Evolutionary conservation across 2,113 vertebrate genomes (phyloP), one percentile per base, ranked within the genome.

Genomic region (Aspidoscelis tigris): DNA sequence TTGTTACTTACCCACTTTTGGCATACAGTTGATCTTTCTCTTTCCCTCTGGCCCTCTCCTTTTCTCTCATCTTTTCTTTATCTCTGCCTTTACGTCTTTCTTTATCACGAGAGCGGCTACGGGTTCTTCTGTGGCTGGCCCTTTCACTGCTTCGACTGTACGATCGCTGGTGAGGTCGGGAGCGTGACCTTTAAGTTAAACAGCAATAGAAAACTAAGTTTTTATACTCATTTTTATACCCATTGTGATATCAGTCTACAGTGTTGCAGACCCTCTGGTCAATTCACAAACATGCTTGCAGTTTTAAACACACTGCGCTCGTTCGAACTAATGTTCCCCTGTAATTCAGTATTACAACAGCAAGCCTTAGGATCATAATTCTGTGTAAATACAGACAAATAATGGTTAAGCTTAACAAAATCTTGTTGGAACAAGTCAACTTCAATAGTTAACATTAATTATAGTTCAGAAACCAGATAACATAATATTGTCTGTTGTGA

Each of bases 141-240:
- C 95, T 90, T 73, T 97, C 96, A 70, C 97, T 97, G 87, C 97
- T 98, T 80, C 92, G 91, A 84, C 98, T 99, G 41, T 92, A 94
- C 33, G 98, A 98, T 1, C 97, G 95, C 20, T 92, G 96, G 1
- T 96, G 94, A 44, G 95, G 96, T 71, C 95, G 96, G 33, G 98
- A 99, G 18, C 95, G 92, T 69, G 98, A 99, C 90, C 98, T 98
- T 80, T 2, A 84, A 92, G 43, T 75, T n/a, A 22, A 75, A 80
- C 9, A 41, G 43, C 74, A 39, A 65, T 53, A 33, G 4, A 43
- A 85, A 33, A 33, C 10, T 26, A n/a, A 58, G 14, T 7, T 44
- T 64, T 43, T 58, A 2, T 1, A 12, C 7, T 43, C 76, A 50
- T n/a, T 43, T 58, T 47, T 69, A 33, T 33, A 33, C 33, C 33